Evolutionary conservation across 2,113 vertebrate species (phyloP).

Genomic region (Phaethon lepturus): DNA sequence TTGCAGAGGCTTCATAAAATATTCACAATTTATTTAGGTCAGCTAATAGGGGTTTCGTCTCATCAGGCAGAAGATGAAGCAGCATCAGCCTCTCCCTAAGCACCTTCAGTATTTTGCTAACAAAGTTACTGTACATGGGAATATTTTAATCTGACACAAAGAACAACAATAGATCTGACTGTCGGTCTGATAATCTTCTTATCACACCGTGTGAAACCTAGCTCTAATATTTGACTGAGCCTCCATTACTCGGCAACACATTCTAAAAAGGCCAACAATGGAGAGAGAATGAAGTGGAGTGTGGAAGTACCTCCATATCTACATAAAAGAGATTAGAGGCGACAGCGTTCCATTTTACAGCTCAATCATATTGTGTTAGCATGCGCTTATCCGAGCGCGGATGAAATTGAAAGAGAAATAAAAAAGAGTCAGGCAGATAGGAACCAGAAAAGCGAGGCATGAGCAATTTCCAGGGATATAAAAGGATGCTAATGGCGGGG

Average conservation of each 20-base stretch:
- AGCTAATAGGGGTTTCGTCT: slow-evolving; percentile 69
- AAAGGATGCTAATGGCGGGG: slow-evolving; percentile 91
- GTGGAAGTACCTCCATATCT: slow-evolving; percentile 88
- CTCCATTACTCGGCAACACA: slow-evolving; percentile 78
- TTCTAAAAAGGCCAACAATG: slow-evolving; percentile 81
- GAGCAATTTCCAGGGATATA: slow-evolving; percentile 95
- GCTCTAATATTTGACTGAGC: slow-evolving; percentile 79
- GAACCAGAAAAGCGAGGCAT: slow-evolving; percentile 88
- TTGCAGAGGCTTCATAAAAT: background rate
- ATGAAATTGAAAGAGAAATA: slow-evolving; percentile 97
- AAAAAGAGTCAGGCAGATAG: slow-evolving; percentile 90
- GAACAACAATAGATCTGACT: slow-evolving; percentile 81
- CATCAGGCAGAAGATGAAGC: slow-evolving; percentile 51
- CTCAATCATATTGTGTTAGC: slow-evolving; percentile 99
- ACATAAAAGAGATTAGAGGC: slow-evolving; percentile 96
- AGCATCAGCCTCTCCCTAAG: slow-evolving; percentile 48
- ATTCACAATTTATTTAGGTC: slow-evolving; percentile 64
- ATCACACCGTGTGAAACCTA: slow-evolving; percentile 84
- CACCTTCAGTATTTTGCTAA: slow-evolving; percentile 74
- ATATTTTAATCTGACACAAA: slow-evolving; percentile 85
- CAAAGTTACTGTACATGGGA: slow-evolving; percentile 76
- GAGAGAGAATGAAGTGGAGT: slow-evolving; percentile 82
- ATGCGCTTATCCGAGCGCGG: slow-evolving; percentile 93
- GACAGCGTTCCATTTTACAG: slow-evolving; percentile 94
- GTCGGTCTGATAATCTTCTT: slow-evolving; percentile 81